phyloP scores from a whole-genome alignment of 1,140 invertebrate genomes.

The Atopsyche davidsoni region DNA sequence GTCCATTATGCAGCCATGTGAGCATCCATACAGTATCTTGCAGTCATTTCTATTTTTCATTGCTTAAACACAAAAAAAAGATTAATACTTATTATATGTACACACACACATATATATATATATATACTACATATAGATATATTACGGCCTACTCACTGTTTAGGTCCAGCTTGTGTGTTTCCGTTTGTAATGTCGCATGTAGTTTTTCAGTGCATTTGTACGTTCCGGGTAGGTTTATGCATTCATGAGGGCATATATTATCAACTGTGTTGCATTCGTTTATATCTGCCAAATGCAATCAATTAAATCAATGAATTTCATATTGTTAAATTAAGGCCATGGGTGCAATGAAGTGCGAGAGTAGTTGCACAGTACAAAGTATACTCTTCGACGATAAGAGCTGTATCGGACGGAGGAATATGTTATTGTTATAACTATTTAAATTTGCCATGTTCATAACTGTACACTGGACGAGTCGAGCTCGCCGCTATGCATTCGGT shows the following conservation, averaged over 20 bases:
- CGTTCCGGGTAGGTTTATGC: conserved; percentile 59
- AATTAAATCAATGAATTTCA: conserved; percentile 8
- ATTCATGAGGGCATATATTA: conserved; percentile 52
- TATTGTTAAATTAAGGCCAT: not conserved
- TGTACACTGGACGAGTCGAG: no score
- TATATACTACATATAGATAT: conserved; percentile 37
- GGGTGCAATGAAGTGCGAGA: not conserved
- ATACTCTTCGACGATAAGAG: not conserved
- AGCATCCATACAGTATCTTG: conserved; percentile 37
- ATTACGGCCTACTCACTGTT: not conserved
- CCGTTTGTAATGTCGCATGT: conserved; percentile 35
- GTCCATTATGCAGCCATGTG: conserved; percentile 41
- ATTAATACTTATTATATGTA: conserved; percentile 5
- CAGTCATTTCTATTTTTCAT: not conserved
- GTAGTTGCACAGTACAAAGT: not conserved
- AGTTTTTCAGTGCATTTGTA: conserved; percentile 56
- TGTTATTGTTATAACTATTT: conserved; percentile 6
- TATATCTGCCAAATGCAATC: conserved; percentile 47
- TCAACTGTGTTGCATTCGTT: conserved; percentile 61
- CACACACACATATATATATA: conserved; percentile 20
- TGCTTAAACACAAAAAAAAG: conserved; percentile 8
- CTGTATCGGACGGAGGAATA: not conserved
- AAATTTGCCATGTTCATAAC: not conserved
- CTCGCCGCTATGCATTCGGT: no score
- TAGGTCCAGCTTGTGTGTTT: conserved; percentile 18